Percentiles rank a stretch among this genome's conserved stretches.
These are phyloP conservation scores for Oryzias sinensis DNA, from an alignment of 2,797 vertebrate species.

Conservation along the genomic window DNA sequence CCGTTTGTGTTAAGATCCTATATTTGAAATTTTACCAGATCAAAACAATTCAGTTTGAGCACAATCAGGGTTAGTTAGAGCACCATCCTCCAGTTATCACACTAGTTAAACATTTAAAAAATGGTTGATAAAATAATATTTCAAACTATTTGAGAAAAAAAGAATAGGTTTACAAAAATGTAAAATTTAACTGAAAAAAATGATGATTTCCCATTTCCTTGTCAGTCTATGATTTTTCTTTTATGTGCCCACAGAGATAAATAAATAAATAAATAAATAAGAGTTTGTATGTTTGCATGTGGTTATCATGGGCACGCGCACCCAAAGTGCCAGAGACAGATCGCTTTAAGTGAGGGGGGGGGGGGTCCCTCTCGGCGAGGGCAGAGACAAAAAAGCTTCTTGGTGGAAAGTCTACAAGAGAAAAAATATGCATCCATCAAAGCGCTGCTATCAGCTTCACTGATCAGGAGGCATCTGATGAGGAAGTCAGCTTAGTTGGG, in stretches of 20 bases:
- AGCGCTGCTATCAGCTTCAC: slow-evolving; percentile 51
- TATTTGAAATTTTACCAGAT: no score
- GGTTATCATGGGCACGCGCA: slow-evolving; percentile 50
- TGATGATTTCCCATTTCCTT: not conserved
- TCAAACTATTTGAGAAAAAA: no score
- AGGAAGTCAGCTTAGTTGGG: slow-evolving; percentile 60
- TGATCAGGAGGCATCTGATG: slow-evolving; percentile 57
- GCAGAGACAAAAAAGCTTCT: slow-evolving; percentile 39
- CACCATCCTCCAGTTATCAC: no score
- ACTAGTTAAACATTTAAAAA: no score
- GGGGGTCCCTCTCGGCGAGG: slow-evolving; percentile 25
- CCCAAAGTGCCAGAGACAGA: slow-evolving; percentile 33
- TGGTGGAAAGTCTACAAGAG: slow-evolving; percentile 42
- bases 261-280: slow-evolving; percentile 6
- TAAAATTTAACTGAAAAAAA: no score
- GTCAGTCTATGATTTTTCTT: slow-evolving; percentile 29
- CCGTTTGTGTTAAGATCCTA: no score
- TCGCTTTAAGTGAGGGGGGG: slow-evolving; percentile 34
- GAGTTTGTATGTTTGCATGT: slow-evolving; percentile 22
- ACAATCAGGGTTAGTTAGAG: no score
- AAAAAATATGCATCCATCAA: slow-evolving; percentile 51
- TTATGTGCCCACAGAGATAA: slow-evolving; percentile 8
- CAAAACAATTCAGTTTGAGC: no score
- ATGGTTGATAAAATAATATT: no score
- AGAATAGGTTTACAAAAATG: no score